These are phyloP conservation scores for Pherbina coryleti DNA, from an alignment of 2,888 invertebrate genomes.

Conservation along the genomic window DNA sequence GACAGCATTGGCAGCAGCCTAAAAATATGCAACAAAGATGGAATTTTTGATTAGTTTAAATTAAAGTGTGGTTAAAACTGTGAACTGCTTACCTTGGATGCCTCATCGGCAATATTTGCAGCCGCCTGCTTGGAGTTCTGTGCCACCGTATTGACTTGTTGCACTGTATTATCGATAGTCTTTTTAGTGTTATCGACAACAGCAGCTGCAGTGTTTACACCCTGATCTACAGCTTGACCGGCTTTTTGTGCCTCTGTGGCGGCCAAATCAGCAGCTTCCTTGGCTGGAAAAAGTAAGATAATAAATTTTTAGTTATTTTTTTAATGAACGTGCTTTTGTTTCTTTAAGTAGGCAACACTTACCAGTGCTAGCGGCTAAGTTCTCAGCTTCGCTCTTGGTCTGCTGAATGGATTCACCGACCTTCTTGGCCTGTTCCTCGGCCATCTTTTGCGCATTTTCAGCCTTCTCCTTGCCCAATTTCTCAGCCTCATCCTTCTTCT, in stretches of 20 bases:
- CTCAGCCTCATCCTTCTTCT: slow-evolving; percentile 80
- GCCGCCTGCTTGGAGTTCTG: slow-evolving; percentile 66
- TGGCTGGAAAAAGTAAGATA: slow-evolving; percentile 53
- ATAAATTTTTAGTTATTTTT: neutral
- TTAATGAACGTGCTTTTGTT: neutral
- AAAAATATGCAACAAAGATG: slow-evolving; percentile 23
- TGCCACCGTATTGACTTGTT: slow-evolving; percentile 58
- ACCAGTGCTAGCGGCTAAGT: slow-evolving; percentile 71
- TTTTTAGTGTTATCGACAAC: slow-evolving; percentile 62
- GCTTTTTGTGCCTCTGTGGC: slow-evolving; percentile 64
- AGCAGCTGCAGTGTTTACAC: slow-evolving; percentile 61
- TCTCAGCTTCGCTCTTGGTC: slow-evolving; percentile 72
- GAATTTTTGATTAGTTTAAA: neutral
- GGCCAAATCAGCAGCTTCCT: slow-evolving; percentile 68
- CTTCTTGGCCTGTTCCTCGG: slow-evolving; percentile 76
- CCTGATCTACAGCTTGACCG: slow-evolving; percentile 66
- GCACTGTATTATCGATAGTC: slow-evolving; percentile 59
- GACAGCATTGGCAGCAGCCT: slow-evolving; percentile 69
- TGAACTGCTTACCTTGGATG: slow-evolving; percentile 55
- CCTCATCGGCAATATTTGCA: slow-evolving; percentile 64
- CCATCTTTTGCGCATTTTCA: slow-evolving; percentile 74
- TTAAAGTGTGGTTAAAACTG: neutral
- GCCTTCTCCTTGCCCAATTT: slow-evolving; percentile 76
- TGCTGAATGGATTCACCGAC: slow-evolving; percentile 74
- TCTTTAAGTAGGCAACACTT: slow-evolving; percentile 39